These are phyloP conservation scores for Turnix velox DNA, from an alignment of 2,113 vertebrate species.

Conservation along the genomic window DNA sequence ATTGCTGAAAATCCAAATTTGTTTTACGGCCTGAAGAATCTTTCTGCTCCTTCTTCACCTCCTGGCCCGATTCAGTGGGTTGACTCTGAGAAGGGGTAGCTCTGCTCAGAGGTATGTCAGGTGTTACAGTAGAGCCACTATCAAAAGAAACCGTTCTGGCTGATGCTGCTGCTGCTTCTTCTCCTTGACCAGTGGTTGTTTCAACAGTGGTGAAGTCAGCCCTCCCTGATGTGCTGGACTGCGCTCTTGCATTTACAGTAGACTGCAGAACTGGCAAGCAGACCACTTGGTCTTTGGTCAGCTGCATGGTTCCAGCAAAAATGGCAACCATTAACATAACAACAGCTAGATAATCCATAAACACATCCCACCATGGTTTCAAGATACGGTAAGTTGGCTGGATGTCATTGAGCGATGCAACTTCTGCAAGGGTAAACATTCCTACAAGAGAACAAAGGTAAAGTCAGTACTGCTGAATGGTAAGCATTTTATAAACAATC, in stretches of 20 bases:
- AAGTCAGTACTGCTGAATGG: background rate
- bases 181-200: constrained; percentile 59
- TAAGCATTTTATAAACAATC: background rate
- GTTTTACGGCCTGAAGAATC: constrained; percentile 86
- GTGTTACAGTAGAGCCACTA: constrained; percentile 71
- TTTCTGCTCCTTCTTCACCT: constrained; percentile 70
- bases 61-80: constrained; percentile 63
- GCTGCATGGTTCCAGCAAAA: constrained; percentile 98
- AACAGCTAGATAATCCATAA: constrained; percentile 98
- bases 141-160: constrained; percentile 69
- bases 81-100: constrained; percentile 68
- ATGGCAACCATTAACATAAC: constrained; percentile 99
- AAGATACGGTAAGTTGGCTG: constrained; percentile 96
- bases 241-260: constrained; percentile 73
- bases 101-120: constrained; percentile 71
- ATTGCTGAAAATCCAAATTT: constrained; percentile 97
- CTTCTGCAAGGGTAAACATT: constrained; percentile 99
- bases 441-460: constrained; percentile 77
- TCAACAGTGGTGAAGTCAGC: constrained; percentile 63
- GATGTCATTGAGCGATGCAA: constrained; percentile 97
- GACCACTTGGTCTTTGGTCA: constrained; percentile 98
- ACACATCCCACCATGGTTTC: constrained; percentile 99
- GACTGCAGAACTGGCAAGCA: constrained; percentile 90
- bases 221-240: constrained; percentile 51
- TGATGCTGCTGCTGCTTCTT: background rate